These are phyloP conservation scores for Pristionchus mayeri DNA, from an alignment of 2,888 invertebrate genomes.

Conservation along the genomic window DNA sequence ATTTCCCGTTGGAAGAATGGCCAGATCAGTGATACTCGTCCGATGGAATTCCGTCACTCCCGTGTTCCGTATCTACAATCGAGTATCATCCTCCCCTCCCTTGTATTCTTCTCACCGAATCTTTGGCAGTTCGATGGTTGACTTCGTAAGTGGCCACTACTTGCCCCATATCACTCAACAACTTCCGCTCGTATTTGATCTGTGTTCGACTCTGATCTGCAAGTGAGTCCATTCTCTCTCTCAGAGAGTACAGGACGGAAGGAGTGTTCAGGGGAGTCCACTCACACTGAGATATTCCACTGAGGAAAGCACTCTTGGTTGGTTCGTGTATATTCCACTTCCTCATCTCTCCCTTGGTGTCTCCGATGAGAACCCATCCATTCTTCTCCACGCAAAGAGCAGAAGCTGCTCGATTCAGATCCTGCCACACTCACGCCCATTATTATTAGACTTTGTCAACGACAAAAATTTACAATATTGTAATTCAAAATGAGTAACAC, in stretches of 20 bases:
- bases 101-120: constrained; percentile 10
- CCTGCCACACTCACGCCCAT: background rate
- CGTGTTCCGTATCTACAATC: background rate
- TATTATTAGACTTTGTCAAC: background rate
- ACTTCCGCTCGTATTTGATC: constrained; percentile 31
- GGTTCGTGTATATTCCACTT: constrained; percentile 43
- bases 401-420: constrained; percentile 29
- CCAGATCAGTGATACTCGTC: constrained; percentile 22
- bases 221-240: background rate
- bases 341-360: constrained; percentile 46
- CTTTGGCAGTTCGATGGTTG: background rate
- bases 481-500: background rate
- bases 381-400: constrained; percentile 24
- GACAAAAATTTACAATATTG: too few relatives aligned
- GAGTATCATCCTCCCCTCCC: background rate
- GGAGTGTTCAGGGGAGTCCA: background rate
- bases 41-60: constrained; percentile 32
- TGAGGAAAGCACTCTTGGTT: constrained; percentile 29
- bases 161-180: background rate
- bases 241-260: background rate
- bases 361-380: constrained; percentile 47
- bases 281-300: constrained; percentile 36
- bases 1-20: constrained; percentile 25
- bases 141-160: constrained; percentile 17
- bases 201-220: background rate